These are phyloP conservation scores for Otolemur crassicaudatus DNA, from an alignment of 2,797 vertebrate genomes.

Conservation along the genomic window DNA sequence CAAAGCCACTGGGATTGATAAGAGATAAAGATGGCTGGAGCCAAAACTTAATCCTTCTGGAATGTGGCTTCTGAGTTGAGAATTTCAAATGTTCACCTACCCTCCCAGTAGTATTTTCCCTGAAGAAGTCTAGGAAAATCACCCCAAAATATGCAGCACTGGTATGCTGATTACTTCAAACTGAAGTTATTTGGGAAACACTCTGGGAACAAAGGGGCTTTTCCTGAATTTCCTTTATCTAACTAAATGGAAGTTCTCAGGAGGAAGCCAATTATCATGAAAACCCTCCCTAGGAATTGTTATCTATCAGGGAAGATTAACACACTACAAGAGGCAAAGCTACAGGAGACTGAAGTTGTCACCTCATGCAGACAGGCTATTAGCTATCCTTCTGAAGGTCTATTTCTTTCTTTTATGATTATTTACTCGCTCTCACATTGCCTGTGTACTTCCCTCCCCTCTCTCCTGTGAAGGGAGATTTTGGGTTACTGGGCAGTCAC, in stretches of 20 bases:
- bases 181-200: neutral
- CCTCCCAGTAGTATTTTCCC: neutral
- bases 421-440: neutral
- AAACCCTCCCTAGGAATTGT: neutral
- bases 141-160: neutral
- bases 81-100: conserved; percentile 26
- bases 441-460: neutral
- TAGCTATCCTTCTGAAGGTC: neutral
- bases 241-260: neutral
- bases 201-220: neutral
- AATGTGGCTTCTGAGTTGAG: conserved; percentile 30
- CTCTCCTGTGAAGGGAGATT: neutral
- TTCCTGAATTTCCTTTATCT: neutral
- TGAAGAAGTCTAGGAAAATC: neutral
- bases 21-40: neutral
- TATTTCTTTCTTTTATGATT: neutral
- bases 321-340: neutral
- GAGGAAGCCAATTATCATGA: neutral
- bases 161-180: neutral
- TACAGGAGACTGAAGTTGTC: neutral
- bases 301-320: neutral
- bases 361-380: neutral
- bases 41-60: neutral
- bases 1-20: neutral
- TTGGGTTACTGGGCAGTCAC: neutral